Evolutionary conservation across 1,140 invertebrate genomes (phyloP), one percentile per base, ranked within the genome.

Genomic region (Caenorhabditis remanei): DNA sequence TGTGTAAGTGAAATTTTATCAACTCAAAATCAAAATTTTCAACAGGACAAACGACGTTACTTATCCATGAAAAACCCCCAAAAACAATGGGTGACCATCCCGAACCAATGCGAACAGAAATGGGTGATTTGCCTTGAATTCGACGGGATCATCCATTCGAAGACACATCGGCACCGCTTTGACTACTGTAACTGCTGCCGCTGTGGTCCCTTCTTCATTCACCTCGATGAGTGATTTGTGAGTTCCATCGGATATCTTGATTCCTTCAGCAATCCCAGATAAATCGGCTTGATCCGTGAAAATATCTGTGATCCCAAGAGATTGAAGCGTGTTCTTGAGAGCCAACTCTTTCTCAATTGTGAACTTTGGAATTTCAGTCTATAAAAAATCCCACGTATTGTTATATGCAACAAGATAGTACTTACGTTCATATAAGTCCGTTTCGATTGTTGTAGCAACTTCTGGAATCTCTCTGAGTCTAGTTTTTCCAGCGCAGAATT

Each of bases 41-140:
- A 2, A 32, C 32, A 32, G 32, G 32, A 32, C 0, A 32, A 32
- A 1, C 1, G 1, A 32, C 2, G 32, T 32, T 32, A 32, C 32
- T 32, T 32, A 71, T n/a, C 65, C 65, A 71, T 48, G 41, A 61
- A 55, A 83, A 56, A 83, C 82, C 41, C 82, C 82, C 82, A 83
- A 56, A 43, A 83, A 83, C 32, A 83, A 19, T 83, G 48, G 82
- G 21, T 83, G 82, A 24, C 41, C n/a, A 24, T 83, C 40, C 8
- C n/a, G 14, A 43, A 46, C 43, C 53, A 83, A 61, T 9, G 82
- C 50, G 24, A 83, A 83, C 16, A 83, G 24, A 40, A 83, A 83
- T 13, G 82, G 82, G 21, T 83, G 82, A 19, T 53, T 61, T 1
- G 82, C 82, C 21, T 41, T 83, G 82, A 83, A 83, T 1, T 56